Percentiles rank a stretch among this genome's conserved stretches.
Evolutionary conservation across 2,888 invertebrate species (phyloP).

Genomic region (Parnassius apollo): DNA sequence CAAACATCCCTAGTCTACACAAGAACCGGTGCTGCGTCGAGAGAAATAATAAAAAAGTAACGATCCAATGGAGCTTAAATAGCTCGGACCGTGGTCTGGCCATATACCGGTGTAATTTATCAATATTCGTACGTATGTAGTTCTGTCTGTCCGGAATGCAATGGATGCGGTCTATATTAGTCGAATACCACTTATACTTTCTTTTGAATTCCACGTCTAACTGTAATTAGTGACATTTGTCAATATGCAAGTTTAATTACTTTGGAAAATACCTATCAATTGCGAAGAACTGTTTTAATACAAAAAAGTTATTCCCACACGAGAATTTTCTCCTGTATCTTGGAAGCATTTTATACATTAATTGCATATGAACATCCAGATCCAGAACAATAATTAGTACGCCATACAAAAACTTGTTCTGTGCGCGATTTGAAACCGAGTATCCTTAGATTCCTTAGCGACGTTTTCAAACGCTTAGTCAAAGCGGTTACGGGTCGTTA

Average conservation of each 20-base stretch:
- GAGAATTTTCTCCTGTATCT: too few relatives aligned
- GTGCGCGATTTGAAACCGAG: too few relatives aligned
- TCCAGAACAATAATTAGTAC: too few relatives aligned
- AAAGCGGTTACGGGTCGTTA: too few relatives aligned
- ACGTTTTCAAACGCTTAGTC: too few relatives aligned
- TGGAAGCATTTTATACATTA: too few relatives aligned
- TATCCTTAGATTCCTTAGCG: too few relatives aligned
- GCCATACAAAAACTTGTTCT: too few relatives aligned
- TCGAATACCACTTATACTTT: background rate
- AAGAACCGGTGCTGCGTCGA: slow-evolving; percentile 18
- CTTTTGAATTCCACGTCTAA: background rate
- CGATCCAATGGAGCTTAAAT: slow-evolving; percentile 31
- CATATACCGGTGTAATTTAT: slow-evolving; percentile 31
- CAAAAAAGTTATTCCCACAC: too few relatives aligned
- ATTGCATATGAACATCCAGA: too few relatives aligned
- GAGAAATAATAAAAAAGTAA: slow-evolving; percentile 21
- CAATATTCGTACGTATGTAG: slow-evolving; percentile 23
- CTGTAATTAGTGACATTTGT: background rate
- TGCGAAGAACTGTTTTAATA: too few relatives aligned
- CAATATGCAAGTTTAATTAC: background rate
- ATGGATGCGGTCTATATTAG: slow-evolving; percentile 16
- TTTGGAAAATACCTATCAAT: too few relatives aligned
- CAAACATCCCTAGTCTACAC: background rate
- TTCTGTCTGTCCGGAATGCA: slow-evolving; percentile 22
- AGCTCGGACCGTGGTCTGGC: slow-evolving; percentile 27